These are phyloP conservation scores for Epinephelus malabaricus DNA, from an alignment of 2,797 vertebrate species.

Conservation along the genomic window DNA sequence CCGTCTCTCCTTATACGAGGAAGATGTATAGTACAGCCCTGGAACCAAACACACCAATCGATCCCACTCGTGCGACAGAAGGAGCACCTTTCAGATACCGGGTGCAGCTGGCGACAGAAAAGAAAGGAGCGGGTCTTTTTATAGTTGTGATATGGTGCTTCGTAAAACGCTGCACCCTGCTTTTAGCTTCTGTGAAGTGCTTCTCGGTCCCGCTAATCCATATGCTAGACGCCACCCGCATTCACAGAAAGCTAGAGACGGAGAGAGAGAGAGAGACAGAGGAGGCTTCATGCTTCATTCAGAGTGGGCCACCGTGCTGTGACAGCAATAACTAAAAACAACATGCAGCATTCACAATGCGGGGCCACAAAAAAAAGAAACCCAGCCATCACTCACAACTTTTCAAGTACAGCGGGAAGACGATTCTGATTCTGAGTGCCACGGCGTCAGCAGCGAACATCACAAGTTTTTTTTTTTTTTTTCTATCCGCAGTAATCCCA, in stretches of 20 bases:
- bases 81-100: constrained; percentile 41
- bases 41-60: constrained; percentile 44
- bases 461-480: constrained; percentile 31
- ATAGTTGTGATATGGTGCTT: constrained; percentile 52
- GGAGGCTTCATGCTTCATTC: constrained; percentile 76
- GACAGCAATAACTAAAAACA: constrained; percentile 68
- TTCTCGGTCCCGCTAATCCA: constrained; percentile 65
- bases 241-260: constrained; percentile 41
- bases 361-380: constrained; percentile 48
- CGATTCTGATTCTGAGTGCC: constrained; percentile 63
- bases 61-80: constrained; percentile 48
- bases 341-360: constrained; percentile 81
- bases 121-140: constrained; percentile 59
- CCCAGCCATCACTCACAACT: constrained; percentile 73
- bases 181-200: constrained; percentile 59
- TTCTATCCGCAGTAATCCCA: constrained; percentile 42
- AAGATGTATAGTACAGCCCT: constrained; percentile 27
- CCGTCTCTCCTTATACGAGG: constrained; percentile 26
- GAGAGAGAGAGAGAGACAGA: constrained; percentile 31
- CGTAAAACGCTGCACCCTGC: constrained; percentile 41
- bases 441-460: constrained; percentile 54
- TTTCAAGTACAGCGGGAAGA: constrained; percentile 82
- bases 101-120: constrained; percentile 52
- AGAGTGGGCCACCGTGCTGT: constrained; percentile 59
- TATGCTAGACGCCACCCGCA: constrained; percentile 53